Conservation (phyloP, 2,113 vertebrate species). For the Boleophthalmus pectinirostris region DNA sequence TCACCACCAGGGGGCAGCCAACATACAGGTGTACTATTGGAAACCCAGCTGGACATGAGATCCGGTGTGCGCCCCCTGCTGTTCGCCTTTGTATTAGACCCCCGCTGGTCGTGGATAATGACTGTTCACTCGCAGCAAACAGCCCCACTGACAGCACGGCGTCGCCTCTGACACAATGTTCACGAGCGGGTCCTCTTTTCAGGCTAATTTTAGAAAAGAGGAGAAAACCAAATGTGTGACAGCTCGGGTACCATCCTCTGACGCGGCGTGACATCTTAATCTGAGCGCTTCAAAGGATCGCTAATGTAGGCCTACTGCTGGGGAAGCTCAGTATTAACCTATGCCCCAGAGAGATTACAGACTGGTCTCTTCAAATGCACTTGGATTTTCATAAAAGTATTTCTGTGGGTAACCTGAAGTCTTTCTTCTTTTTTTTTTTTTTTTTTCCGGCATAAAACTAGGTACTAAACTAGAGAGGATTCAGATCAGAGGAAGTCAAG, state of each 20-base stretch:
- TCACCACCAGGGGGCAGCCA: not conserved
- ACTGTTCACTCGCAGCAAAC: slow-evolving; percentile 34
- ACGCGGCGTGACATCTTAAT: slow-evolving; percentile 18
- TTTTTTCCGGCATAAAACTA: too few species aligned
- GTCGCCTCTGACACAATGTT: slow-evolving; percentile 38
- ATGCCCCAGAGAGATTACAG: not conserved
- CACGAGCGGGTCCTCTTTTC: slow-evolving; percentile 23
- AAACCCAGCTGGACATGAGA: slow-evolving; percentile 31
- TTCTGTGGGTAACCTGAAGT: not conserved
- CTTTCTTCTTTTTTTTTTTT: too few species aligned
- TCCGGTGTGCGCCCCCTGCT: slow-evolving; percentile 31
- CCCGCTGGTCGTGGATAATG: slow-evolving; percentile 44
- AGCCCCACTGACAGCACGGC: slow-evolving; percentile 35
- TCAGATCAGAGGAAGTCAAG: too few species aligned
- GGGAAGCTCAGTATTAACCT: not conserved
- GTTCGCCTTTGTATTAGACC: slow-evolving; percentile 67
- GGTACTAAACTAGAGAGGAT: not conserved
- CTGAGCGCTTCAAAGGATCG: slow-evolving; percentile 3
- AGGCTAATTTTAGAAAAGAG: slow-evolving; percentile 49
- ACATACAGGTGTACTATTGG: slow-evolving; percentile 41
- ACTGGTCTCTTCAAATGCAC: not conserved
- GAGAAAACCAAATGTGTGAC: slow-evolving; percentile 22
- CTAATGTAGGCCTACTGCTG: not conserved
- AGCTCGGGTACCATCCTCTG: slow-evolving; percentile 5
- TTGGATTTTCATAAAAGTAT: not conserved